Base-by-base conservation (phyloP, 1,140 invertebrate genomes). In the Rhysida immarginata region DNA sequence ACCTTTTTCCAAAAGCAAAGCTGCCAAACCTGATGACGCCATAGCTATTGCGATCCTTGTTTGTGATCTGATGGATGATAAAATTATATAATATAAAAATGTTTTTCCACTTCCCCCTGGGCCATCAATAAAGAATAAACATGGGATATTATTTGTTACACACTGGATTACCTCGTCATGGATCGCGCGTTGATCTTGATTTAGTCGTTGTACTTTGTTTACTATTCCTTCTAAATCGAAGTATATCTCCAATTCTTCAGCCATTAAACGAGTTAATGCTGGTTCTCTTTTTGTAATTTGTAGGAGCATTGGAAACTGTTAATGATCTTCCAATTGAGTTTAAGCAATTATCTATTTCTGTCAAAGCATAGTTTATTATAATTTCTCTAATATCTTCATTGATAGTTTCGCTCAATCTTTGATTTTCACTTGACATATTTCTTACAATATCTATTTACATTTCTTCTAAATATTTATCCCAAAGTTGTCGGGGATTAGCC, bases 401-500 rank as follows among this genome's bases (percentile, higher is more conserved):
- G 3, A 18, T 26, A 18, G 26, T 50, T 26, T 50, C 48, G 48
- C 25, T 24, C 14, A 50, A 50, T 23, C 20, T 20, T 24, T 24
- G 25, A 20, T 50, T 13, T 8, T 14, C 26, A 24, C 8, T 24
- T 13, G 8, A 11, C 14, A 13, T 18, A 50, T 50, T 50, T 25
- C 25, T 23, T 13, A 26, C 48, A 26, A 50, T 24, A 26, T 50
- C 48, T 50, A 29, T 59, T 45, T 2, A 35, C 54, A 62, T 49
- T n/a, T 1, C 27, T 2, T 56, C 42, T 43, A 55, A 58, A 25
- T 41, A 58, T 51, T 55, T 45, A 2, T 62, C 26, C 55, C 57
- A 66, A 0, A 65, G 26, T 13, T 43, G 20, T 20, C 35, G 11
- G 5, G 64, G 42, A 53, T 62, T 41, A 1, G 57, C 27, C 2